Conservation (phyloP, 2,888 invertebrate genomes). For the Chymomyza amoena region DNA sequence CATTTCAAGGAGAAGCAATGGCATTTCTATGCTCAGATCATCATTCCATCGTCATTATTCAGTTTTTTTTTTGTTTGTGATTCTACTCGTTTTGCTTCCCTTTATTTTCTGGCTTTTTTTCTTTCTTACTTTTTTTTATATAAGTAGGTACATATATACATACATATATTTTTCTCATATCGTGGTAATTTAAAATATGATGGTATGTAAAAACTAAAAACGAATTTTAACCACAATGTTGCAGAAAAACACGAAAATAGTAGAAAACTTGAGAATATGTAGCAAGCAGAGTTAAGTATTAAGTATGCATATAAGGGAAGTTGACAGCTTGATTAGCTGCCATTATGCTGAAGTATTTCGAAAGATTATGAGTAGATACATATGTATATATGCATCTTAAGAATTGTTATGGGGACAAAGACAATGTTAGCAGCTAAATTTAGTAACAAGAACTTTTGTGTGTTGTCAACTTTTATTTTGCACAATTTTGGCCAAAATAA, state of each 20-base stretch:
- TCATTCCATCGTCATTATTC: background rate
- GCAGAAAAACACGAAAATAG: background rate
- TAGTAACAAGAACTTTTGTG: no score
- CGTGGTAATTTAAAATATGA: background rate
- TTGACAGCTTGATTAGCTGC: background rate
- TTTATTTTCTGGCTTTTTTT: background rate
- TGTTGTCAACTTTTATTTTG: no score
- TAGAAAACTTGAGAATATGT: background rate
- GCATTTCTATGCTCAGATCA: background rate
- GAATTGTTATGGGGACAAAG: no score
- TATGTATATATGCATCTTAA: no score
- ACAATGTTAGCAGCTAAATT: no score
- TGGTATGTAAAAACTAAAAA: background rate
- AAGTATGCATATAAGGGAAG: background rate
- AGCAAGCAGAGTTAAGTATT: background rate
- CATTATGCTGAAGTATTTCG: background rate
- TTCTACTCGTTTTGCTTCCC: constrained; percentile 24
- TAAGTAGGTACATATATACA: background rate
- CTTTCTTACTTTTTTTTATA: constrained; percentile 11
- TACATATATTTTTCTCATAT: constrained; percentile 29
- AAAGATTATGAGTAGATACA: background rate
- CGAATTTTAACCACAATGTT: background rate
- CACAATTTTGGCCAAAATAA: no score
- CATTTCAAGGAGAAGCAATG: constrained; percentile 48
- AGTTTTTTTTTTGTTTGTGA: constrained; percentile 5